Evolutionary conservation across 2,888 invertebrate species (phyloP).

Genomic region (Odontomyia ornata): DNA sequence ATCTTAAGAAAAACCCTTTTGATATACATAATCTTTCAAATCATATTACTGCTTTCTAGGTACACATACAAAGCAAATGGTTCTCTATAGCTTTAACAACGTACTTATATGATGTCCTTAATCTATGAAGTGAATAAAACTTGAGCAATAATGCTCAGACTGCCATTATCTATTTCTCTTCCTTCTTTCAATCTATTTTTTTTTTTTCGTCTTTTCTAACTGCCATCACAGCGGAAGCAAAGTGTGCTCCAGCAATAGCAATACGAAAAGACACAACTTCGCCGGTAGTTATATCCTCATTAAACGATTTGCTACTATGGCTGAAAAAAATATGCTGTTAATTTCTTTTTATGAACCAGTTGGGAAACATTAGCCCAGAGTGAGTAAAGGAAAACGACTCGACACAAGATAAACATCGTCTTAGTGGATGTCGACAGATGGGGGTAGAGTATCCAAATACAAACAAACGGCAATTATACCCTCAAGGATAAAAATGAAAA

Average conservation of each 20-base stretch:
- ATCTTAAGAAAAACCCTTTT: too few relatives aligned
- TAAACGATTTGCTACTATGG: conserved; percentile 61
- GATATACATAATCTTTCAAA: too few relatives aligned
- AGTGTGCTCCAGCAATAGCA: not conserved
- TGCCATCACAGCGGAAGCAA: not conserved
- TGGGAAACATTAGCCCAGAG: conserved; percentile 62
- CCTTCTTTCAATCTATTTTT: conserved; percentile 40
- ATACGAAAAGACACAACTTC: conserved; percentile 32
- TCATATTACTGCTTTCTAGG: too few relatives aligned
- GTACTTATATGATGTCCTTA: conserved; percentile 36
- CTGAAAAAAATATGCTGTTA: conserved; percentile 60
- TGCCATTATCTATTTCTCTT: conserved; percentile 51
- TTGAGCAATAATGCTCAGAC: conserved; percentile 53
- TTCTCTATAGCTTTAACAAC: not conserved
- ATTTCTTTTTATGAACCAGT: conserved; percentile 66
- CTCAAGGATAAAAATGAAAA: conserved; percentile 45
- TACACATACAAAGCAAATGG: too few relatives aligned
- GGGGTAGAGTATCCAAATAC: conserved; percentile 21
- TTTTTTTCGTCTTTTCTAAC: conserved; percentile 24
- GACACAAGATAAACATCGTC: conserved; percentile 51
- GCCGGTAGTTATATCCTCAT: conserved; percentile 62
- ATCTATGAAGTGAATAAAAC: conserved; percentile 47
- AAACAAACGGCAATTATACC: conserved; percentile 50
- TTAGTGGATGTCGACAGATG: conserved; percentile 42
- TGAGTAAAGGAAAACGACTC: conserved; percentile 51